Evolutionary conservation across 2,113 vertebrate genomes (phyloP), one percentile per base, ranked within the genome.

Genomic region (Tamias sibiricus): DNA sequence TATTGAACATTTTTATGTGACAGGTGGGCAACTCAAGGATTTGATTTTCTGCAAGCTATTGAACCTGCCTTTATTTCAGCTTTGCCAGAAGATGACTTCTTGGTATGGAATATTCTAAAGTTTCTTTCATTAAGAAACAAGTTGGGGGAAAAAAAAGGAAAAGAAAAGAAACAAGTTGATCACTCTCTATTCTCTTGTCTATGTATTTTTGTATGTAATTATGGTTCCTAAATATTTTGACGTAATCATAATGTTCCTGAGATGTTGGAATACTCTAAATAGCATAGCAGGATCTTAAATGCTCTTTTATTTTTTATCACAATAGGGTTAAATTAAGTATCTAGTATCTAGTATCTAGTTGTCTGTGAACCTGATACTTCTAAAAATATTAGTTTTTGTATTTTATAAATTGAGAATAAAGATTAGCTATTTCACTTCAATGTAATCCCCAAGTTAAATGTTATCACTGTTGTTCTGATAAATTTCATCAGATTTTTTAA

Each of bases 1-100:
- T 8, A 0, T 87, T 90, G 35, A 94, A 40, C 10, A 80, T 68
- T 95, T 86, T 92, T 94, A 7, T 28, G 42, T 97, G n/a, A 81
- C 96, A 99, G 99, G 97, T 99, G 99, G 99, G 99, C 99, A 77
- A 99, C 99, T 95, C 99, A 99, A 98, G 99, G 99, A 74, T 99
- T 99, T 98, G 99, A 99, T 98, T 99, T 99, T 97, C 99, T 99
- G 86, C 99, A 99, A 98, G 99, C 99, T 35, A 99, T 99, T 40
- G 99, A 99, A 94, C 99, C 99, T 52, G 99, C 98, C 74, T 99
- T 99, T 97, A 99, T 99, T 98, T 99, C 99, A 79, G 99, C 99
- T 62, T 98, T 99, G 93, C 99, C 99, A 54, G 99, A 99, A 98
- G 99, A 99, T 71, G 99, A 99, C 97, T 99, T 99, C 98, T 98